A percentile compares a stretch with the other conserved stretches of the same genome.
Conservation (phyloP, 30 jellyfish, hydroid and myxozoan genomes). For the Cassiopea andromeda region DNA sequence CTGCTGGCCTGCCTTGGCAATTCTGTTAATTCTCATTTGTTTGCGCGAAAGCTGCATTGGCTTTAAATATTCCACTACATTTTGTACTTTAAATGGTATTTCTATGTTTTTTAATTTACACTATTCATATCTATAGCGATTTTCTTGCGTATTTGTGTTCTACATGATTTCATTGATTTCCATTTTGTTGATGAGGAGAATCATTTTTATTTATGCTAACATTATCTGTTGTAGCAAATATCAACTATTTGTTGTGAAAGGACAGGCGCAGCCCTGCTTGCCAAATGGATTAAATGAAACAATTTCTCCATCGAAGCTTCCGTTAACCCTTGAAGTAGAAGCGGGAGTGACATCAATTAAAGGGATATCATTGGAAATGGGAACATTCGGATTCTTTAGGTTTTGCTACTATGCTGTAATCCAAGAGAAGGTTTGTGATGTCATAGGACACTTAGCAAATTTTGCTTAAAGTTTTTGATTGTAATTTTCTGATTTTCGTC, state of each 20-base stretch:
- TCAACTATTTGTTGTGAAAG: background rate
- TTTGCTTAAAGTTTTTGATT: background rate
- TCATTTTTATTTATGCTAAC: background rate
- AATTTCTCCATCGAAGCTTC: slow-evolving; percentile 11
- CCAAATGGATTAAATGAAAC: background rate
- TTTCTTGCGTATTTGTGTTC: too few relatives aligned
- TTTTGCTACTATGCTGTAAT: slow-evolving; percentile 73
- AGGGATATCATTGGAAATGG: slow-evolving; percentile 8
- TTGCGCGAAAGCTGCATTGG: too few relatives aligned
- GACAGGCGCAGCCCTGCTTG: background rate
- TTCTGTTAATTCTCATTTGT: too few relatives aligned
- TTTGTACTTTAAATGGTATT: too few relatives aligned
- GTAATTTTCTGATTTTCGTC: background rate
- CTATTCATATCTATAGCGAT: too few relatives aligned
- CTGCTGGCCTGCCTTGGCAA: too few relatives aligned
- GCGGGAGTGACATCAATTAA: slow-evolving; percentile 15
- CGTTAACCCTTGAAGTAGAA: slow-evolving; percentile 7
- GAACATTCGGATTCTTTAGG: slow-evolving; percentile 53
- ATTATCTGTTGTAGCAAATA: slow-evolving; percentile 11
- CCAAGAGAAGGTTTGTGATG: slow-evolving; percentile 18
- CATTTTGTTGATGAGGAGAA: background rate
- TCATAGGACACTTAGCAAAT: background rate
- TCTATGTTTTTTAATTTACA: too few relatives aligned
- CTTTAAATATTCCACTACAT: too few relatives aligned
- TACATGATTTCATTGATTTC: background rate